These are phyloP conservation scores for Brevipalpus yothersi DNA, from an alignment of 1,140 invertebrate species.

Conservation along the genomic window DNA sequence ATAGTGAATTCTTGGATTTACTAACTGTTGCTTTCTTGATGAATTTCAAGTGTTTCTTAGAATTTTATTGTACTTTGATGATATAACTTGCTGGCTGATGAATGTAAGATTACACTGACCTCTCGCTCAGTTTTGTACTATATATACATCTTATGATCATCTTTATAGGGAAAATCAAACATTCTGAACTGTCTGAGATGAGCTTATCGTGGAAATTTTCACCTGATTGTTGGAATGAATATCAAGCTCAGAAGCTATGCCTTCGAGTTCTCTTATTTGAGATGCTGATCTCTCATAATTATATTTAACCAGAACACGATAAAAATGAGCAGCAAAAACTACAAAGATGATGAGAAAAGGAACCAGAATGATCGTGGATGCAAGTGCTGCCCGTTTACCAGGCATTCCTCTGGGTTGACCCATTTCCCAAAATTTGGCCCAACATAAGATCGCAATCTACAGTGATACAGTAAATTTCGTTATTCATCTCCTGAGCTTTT, in stretches of 20 bases:
- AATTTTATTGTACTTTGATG: too few relatives aligned
- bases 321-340: slow-evolving; percentile 78
- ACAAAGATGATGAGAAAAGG: slow-evolving; percentile 72
- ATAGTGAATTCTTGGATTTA: too few relatives aligned
- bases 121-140: too few relatives aligned
- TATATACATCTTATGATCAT: too few relatives aligned
- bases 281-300: background rate
- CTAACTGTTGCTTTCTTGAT: too few relatives aligned
- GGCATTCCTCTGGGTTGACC: background rate
- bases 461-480: slow-evolving; percentile 17
- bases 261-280: background rate
- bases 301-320: slow-evolving; percentile 24
- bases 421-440: slow-evolving; percentile 25
- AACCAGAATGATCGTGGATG: slow-evolving; percentile 46
- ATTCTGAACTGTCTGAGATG: too few relatives aligned
- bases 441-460: slow-evolving; percentile 60
- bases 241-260: background rate
- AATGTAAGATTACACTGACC: too few relatives aligned
- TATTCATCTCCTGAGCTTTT: background rate
- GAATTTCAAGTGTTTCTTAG: too few relatives aligned
- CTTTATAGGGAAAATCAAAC: too few relatives aligned
- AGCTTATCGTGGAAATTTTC: too few relatives aligned
- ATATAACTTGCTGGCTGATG: too few relatives aligned
- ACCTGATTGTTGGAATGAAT: background rate
- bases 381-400: slow-evolving; percentile 14